Percentiles rank a stretch among this genome's conserved stretches.
Conservation (phyloP, 2,113 vertebrate genomes). For the Melierax canorus region DNA sequence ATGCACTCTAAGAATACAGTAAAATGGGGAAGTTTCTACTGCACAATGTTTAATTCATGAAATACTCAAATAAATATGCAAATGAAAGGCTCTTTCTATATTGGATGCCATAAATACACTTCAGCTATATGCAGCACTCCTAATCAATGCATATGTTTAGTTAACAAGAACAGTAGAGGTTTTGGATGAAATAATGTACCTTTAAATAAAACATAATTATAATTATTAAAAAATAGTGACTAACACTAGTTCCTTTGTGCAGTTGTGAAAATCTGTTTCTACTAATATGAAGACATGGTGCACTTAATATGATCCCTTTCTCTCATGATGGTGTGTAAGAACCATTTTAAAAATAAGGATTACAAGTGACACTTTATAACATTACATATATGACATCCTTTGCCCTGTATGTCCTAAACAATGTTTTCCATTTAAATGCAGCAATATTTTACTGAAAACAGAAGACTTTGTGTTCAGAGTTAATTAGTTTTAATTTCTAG, state of each 20-base stretch:
- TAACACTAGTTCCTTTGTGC: background rate
- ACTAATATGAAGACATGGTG: background rate
- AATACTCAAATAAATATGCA: background rate
- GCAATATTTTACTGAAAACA: background rate
- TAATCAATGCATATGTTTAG: background rate
- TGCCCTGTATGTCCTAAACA: background rate
- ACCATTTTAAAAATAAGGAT: background rate
- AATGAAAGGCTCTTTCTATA: background rate
- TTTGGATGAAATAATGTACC: background rate
- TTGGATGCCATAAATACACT: background rate
- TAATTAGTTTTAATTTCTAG: background rate
- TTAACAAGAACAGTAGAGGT: background rate
- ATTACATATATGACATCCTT: background rate
- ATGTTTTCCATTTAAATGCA: background rate
- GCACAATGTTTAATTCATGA: background rate
- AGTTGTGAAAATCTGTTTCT: background rate
- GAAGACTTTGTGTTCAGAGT: background rate
- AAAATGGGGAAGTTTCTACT: background rate
- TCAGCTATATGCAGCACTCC: background rate
- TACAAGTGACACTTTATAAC: background rate
- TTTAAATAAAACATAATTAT: background rate
- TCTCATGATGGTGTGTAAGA: background rate
- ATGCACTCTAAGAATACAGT: background rate
- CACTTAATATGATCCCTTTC: background rate
- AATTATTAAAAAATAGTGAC: background rate